Conservation (phyloP, 2,113 vertebrate species). For the Zosterops pallidus region DNA sequence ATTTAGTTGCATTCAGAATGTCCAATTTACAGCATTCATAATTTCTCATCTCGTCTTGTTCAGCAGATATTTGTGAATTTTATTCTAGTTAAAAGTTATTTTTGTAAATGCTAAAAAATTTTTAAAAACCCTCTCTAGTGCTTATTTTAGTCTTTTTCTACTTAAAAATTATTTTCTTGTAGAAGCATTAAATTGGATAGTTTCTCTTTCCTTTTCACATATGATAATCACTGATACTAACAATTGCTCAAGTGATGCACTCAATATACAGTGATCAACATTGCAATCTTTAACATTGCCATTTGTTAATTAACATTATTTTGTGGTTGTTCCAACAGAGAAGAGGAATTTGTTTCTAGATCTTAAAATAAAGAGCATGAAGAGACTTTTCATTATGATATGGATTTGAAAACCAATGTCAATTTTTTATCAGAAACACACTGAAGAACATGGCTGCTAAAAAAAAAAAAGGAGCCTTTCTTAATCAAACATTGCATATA, state of each 20-base stretch:
- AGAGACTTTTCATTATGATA: background rate
- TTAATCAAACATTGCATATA: background rate
- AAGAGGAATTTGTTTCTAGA: background rate
- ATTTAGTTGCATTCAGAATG: conserved; percentile 3
- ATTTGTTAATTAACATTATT: conserved; percentile 22
- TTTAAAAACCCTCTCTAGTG: background rate
- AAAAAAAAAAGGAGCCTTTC: background rate
- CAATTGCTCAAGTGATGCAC: background rate
- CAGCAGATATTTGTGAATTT: background rate
- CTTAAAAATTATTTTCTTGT: background rate
- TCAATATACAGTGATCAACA: background rate
- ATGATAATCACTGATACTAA: background rate
- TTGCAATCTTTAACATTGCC: background rate
- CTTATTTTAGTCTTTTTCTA: background rate
- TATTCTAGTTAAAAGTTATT: background rate
- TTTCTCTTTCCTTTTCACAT: background rate
- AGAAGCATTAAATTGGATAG: background rate
- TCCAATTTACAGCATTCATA: background rate
- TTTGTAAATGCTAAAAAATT: background rate
- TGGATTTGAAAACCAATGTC: background rate
- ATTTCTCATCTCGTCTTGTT: background rate
- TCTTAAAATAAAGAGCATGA: background rate
- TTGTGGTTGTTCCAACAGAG: background rate
- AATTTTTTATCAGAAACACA: background rate
- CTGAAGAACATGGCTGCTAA: background rate